Percentiles rank a stretch among this genome's conserved stretches.
These are phyloP conservation scores for Platyscapa corneri DNA, from an alignment of 1,140 invertebrate species.

Conservation along the genomic window DNA sequence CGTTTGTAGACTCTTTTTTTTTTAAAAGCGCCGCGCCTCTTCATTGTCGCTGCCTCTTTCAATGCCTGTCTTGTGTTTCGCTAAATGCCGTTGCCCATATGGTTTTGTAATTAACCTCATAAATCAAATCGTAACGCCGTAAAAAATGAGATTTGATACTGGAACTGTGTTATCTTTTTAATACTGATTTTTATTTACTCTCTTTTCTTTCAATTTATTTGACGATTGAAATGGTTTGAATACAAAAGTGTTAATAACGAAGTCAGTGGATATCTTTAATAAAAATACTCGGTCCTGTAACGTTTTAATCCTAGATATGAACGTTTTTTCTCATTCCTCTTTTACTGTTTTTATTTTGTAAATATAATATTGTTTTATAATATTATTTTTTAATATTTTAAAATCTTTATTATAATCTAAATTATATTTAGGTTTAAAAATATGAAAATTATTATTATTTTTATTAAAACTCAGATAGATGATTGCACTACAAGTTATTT, in stretches of 20 bases:
- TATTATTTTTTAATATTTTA: too few relatives aligned
- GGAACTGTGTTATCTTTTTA: not conserved
- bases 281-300: too few relatives aligned
- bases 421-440: not conserved
- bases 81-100: not conserved
- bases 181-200: not conserved
- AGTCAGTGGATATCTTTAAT: too few relatives aligned
- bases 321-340: too few relatives aligned
- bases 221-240: too few relatives aligned
- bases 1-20: not conserved
- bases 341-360: too few relatives aligned
- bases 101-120: not conserved
- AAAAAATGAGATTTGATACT: not conserved
- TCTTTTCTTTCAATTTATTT: too few relatives aligned
- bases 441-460: too few relatives aligned
- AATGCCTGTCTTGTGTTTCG: not conserved
- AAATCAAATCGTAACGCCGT: not conserved
- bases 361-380: too few relatives aligned
- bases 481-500: not conserved
- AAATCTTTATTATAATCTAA: not conserved
- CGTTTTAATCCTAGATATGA: too few relatives aligned
- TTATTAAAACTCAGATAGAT: not conserved
- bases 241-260: too few relatives aligned
- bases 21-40: not conserved
- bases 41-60: not conserved